phyloP scores from a whole-genome alignment of 2,797 vertebrate genomes.

The Tragopan temminckii region DNA sequence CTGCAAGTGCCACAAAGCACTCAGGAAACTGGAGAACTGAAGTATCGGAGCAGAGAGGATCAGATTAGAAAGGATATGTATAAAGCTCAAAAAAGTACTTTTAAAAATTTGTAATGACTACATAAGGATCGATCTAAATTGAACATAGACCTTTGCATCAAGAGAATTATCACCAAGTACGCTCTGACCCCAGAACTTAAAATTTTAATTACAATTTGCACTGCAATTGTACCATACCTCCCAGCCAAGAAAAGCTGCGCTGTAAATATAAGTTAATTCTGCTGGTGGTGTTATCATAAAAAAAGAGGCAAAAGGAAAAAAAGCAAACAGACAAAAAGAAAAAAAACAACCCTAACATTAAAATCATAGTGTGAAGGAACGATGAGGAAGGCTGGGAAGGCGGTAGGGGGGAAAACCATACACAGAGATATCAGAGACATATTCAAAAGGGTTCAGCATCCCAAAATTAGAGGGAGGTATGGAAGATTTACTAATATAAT shows the following conservation, averaged over 20 bases:
- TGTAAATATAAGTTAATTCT: neutral
- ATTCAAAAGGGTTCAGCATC: neutral
- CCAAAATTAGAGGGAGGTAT: neutral
- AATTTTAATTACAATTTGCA: neutral
- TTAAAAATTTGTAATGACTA: neutral
- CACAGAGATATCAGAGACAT: neutral
- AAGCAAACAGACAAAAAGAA: neutral
- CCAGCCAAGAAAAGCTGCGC: neutral
- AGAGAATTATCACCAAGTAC: neutral
- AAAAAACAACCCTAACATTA: rapidly evolving
- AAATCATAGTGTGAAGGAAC: neutral
- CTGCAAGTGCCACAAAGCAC: neutral
- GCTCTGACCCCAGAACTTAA: neutral
- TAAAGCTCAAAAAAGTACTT: neutral
- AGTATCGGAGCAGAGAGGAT: neutral
- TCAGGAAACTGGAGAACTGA: neutral
- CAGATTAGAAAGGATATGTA: neutral
- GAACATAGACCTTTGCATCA: neutral
- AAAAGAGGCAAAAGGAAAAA: neutral
- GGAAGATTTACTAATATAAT: neutral
- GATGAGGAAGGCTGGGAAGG: neutral
- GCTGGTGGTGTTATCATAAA: neutral
- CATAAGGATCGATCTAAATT: neutral
- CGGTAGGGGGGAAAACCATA: neutral
- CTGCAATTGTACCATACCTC: neutral